Conservation (phyloP, 1,140 invertebrate species). For the Saccostrea echinata region DNA sequence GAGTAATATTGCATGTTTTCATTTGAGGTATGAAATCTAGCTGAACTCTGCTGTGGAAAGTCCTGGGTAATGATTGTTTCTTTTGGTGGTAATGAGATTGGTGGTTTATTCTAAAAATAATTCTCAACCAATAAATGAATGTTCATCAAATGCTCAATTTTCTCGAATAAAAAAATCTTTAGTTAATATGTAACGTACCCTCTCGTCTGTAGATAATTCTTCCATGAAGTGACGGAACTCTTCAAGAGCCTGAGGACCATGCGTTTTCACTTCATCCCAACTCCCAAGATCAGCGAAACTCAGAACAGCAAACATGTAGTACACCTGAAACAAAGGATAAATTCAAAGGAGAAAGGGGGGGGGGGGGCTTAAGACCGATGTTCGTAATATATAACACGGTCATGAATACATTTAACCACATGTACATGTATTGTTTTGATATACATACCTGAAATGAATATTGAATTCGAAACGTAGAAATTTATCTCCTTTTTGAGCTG, state of each 20-base stretch:
- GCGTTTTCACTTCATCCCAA: constrained; percentile 1
- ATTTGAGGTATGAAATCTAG: constrained; percentile 13
- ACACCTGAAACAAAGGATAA: neutral
- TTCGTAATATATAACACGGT: no score
- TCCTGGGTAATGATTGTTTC: neutral
- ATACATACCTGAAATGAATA: no score
- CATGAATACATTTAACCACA: no score
- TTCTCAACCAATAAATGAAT: neutral
- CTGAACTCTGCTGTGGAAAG: neutral
- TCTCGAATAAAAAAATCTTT: no score
- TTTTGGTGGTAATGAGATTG: neutral
- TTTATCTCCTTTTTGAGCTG: no score
- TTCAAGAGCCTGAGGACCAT: neutral
- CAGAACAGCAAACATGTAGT: constrained; percentile 18
- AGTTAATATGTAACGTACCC: no score
- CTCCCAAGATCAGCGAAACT: constrained; percentile 12
- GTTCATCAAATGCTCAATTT: neutral
- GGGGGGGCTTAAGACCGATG: no score
- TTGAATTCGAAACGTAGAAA: no score
- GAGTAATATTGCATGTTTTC: constrained; percentile 20
- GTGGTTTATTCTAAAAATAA: neutral
- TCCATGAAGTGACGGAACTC: neutral
- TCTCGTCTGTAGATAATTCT: neutral
- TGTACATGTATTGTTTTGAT: no score
- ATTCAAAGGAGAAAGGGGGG: no score